phyloP scores from a whole-genome alignment of 2,797 vertebrate species.

The Hypotaenidia philippensis region DNA sequence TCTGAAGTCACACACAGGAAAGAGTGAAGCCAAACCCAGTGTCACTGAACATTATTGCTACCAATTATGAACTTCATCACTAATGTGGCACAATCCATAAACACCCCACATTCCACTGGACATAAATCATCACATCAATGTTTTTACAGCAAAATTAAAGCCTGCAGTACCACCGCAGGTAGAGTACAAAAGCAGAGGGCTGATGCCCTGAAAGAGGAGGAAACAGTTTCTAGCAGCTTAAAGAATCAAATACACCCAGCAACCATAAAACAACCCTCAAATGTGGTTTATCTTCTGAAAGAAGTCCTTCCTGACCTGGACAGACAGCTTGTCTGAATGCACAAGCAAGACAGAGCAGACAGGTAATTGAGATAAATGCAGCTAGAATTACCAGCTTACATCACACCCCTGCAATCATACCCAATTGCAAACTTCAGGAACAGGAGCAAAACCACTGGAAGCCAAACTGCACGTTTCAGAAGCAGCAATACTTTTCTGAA shows the following conservation, averaged over 20 bases:
- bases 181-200: not conserved
- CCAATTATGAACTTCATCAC: not conserved
- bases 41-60: not conserved
- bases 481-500: not conserved
- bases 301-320: not conserved
- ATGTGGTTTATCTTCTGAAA: not conserved
- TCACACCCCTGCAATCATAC: not conserved
- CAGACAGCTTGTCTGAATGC: not conserved
- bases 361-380: too few species aligned
- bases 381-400: not conserved
- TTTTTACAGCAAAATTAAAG: not conserved
- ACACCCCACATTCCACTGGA: not conserved
- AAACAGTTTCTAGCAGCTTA: not conserved
- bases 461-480: not conserved
- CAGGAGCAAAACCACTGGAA: not conserved
- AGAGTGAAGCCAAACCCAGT: not conserved
- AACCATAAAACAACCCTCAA: rapidly evolving
- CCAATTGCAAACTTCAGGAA: not conserved
- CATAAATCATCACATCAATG: not conserved
- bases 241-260: not conserved
- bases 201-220: not conserved
- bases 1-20: not conserved
- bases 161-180: not conserved
- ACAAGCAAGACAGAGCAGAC: not conserved
- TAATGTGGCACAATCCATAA: not conserved